Evolutionary conservation across 1,140 invertebrate species (phyloP), one percentile per base, ranked within the genome.

Genomic region (Ceratitis capitata): DNA sequence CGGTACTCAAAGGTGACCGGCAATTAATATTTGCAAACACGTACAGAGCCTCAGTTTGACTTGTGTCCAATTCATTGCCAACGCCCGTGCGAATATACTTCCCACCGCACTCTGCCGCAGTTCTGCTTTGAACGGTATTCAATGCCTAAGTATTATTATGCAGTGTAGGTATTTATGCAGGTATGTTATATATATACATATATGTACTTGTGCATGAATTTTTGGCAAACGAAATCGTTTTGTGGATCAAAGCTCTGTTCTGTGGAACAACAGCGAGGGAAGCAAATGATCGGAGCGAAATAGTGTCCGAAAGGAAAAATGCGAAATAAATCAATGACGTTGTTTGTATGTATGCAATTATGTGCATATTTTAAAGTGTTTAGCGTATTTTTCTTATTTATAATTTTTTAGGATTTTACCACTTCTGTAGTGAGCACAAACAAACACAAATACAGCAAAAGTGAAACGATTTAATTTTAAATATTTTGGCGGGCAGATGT

Each of bases 401-500:
- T 23, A 29, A 7, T 61, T 4, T 61, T 3, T 61, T 23, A 6
- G 58, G 26, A 16, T 61, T 6, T 61, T 32, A 32, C 23, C 61
- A 69, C 7, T 45, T 78, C 19, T 78, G 56, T 61, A 78, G 6
- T n/a, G n/a, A n/a, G n/a, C n/a, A n/a, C n/a, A n/a, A n/a, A n/a
- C n/a, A n/a, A n/a, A n/a, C n/a, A n/a, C n/a, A n/a, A n/a, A n/a
- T n/a, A n/a, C n/a, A n/a, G n/a, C n/a, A n/a, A n/a, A n/a, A 69
- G 19, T 10, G 35, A 78, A 45, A 5, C 32, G 12, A n/a, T n/a
- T 45, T 9, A 1, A 45, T 45, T 78, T 78, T 47, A 78, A 78
- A 78, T 78, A 78, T 78, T 78, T 78, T 78, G 69, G 69, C 69
- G 69, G 69, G 42, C 69, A 78, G 39, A 45, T 78, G 69, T 6